Base-by-base conservation (phyloP, 2,797 vertebrate species). In the Syngnathus rostellatus region DNA sequence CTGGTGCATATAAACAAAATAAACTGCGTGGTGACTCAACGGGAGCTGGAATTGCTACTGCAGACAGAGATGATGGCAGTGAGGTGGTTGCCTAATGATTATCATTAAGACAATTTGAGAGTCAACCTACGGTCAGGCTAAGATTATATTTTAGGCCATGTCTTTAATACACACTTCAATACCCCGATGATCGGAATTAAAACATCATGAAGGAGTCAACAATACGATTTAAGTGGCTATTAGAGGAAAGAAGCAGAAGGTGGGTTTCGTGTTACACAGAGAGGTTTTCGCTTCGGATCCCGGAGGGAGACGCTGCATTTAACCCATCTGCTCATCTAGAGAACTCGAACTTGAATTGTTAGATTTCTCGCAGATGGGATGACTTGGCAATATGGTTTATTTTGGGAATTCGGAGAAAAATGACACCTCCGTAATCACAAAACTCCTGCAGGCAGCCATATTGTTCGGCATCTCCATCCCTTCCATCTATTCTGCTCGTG, bases 81-180 rank as follows among this genome's bases (percentile, higher is more conserved):
- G 69, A 81, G 79, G 63, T 9, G 38, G 68, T 73, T 79, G 72
- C 67, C 65, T 79, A 77, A 85, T 75, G 69, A 78, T 38, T 72
- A 57, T 76, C 78, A 83, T 88, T 77, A 81, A 72, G 71, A 23
- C 77, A 79, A 77, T 83, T 83, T 78, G 53, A 71, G 72, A 64
- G 67, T 54, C 58, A 60, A 69, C 63, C 62, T 69, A 81, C 62
- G 72, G 69, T 78, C 67, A 1, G 62, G 62, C 23, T 4, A 48
- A 8, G 14, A 6, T 31, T 38, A 43, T 43, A 16, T 25, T 40
- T 19, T 3, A 14, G 19, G 23, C 23, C 1, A 23, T 40, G n/a
- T 41, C 17, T 11, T 3, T 8, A 8, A 16, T 31, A 16, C 54
- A 45, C 59, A 39, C 41, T 25, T 63, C 23, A 16, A 38, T n/a